Base-by-base conservation (phyloP, 2,888 invertebrate genomes). In the Scaptodrosophila latifasciaeformis region DNA sequence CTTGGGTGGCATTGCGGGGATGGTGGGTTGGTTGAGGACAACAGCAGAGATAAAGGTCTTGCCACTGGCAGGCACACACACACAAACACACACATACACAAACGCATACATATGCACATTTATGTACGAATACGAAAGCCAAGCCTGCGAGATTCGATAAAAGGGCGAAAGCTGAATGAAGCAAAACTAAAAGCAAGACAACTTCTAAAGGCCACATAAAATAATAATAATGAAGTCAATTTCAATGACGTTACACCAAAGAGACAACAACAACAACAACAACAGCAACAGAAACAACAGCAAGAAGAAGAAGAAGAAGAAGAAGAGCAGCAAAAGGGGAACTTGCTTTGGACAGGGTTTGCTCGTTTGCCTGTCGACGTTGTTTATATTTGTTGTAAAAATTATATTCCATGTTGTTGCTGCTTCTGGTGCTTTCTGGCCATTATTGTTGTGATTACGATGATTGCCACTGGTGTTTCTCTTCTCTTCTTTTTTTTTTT, bases 141-240 rank as follows among this genome's bases (percentile, higher is more conserved):
- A 7, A 24, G 4, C 24, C 24, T 7, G 24, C 24, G 7, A 24
- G 7, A 24, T 24, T 24, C 24, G 24, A 24, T 24, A 24, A 24
- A 24, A 24, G 24, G 3, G 3, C 24, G 4, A 24, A 24, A 24
- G n/a, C n/a, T n/a, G 24, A 24, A 24, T 5, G 4, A 24, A 24
- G 4, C 24, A 24, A 24, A 24, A 24, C 4, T 7, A 24, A 24
- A 21, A 24, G 45, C 42, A 39, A 49, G 46, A 46, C 58, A 57
- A 65, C 39, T 54, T 58, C 56, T 57, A 49, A 65, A 63, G 63
- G 63, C 59, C 64, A 66, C 67, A 61, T 68, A 17, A 18, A 35
- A 35, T 35, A 70, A 72, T 60, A 71, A 72, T 76, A 72, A 72
- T 70, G 68, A 76, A 76, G 72, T 66, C 76, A 76, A 74, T 72